Percentiles rank a stretch among this genome's conserved stretches.
Conservation (phyloP, 2,888 invertebrate species). For the Beris morrisii region DNA sequence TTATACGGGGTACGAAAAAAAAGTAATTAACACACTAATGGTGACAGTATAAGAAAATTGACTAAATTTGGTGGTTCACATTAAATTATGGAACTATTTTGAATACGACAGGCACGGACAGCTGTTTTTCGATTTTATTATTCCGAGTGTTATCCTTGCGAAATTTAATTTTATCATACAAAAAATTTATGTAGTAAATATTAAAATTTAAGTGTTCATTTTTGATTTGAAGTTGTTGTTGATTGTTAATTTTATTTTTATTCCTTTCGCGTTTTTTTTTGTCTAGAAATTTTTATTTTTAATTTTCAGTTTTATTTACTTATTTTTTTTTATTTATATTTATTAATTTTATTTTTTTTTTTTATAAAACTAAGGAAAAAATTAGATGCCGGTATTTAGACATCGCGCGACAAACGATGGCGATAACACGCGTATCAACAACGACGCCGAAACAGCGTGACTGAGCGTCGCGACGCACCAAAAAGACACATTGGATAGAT, state of each 20-base stretch:
- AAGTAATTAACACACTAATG: too few species aligned
- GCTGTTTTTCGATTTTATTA: too few species aligned
- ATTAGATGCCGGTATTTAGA: constrained; percentile 40
- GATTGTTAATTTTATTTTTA: neutral
- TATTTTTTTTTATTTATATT: constrained; percentile 2
- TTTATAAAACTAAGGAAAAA: constrained; percentile 36
- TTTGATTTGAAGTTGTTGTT: too few species aligned
- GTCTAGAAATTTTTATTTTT: neutral
- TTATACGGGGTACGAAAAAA: too few species aligned
- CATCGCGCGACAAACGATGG: constrained; percentile 42
- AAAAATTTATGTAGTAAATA: too few species aligned
- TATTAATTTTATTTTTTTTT: constrained; percentile 17
- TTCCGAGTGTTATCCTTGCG: too few species aligned
- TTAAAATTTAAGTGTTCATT: too few species aligned
- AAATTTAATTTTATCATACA: too few species aligned
- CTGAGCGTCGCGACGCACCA: constrained; percentile 43
- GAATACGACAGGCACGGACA: too few species aligned
- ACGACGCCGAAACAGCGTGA: constrained; percentile 44
- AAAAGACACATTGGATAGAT: constrained; percentile 40
- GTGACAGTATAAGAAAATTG: too few species aligned
- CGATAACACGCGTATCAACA: constrained; percentile 43
- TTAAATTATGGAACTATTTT: too few species aligned
- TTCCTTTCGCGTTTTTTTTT: neutral
- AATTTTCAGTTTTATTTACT: neutral
- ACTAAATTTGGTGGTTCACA: too few species aligned